Conservation (phyloP, 2,113 vertebrate genomes). For the Cheirogaleus medius region DNA sequence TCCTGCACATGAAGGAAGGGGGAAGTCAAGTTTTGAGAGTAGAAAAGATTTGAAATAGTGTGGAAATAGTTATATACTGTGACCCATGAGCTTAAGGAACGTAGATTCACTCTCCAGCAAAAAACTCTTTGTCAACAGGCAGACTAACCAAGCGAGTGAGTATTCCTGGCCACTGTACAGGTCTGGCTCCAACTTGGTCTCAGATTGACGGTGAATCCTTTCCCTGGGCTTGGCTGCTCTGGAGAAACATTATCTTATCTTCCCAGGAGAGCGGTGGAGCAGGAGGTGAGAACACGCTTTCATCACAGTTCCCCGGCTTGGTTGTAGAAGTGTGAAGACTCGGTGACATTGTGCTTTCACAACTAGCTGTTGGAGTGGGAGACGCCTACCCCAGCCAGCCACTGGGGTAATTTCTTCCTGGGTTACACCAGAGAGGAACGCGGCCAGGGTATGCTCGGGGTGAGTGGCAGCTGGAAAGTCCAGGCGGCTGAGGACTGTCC, state of each 20-base stretch:
- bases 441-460: background rate
- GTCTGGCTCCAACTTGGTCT: background rate
- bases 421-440: background rate
- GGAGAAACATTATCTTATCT: too few relatives aligned
- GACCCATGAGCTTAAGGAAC: background rate
- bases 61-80: background rate
- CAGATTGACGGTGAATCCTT: background rate
- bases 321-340: background rate
- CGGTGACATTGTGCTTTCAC: background rate
- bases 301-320: background rate
- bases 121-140: background rate
- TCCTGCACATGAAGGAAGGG: background rate
- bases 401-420: background rate
- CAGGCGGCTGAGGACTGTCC: background rate
- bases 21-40: background rate
- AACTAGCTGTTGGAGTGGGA: background rate
- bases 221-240: too few relatives aligned
- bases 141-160: rapidly evolving
- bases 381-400: too few relatives aligned
- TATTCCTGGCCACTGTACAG: background rate
- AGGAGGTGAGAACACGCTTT: background rate
- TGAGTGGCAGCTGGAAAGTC: background rate
- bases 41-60: background rate
- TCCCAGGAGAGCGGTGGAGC: background rate
- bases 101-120: rapidly evolving